Percentiles rank a stretch among this genome's conserved stretches.
phyloP scores from a whole-genome alignment of 2,888 invertebrate genomes.

The Heteropelma amictum region DNA sequence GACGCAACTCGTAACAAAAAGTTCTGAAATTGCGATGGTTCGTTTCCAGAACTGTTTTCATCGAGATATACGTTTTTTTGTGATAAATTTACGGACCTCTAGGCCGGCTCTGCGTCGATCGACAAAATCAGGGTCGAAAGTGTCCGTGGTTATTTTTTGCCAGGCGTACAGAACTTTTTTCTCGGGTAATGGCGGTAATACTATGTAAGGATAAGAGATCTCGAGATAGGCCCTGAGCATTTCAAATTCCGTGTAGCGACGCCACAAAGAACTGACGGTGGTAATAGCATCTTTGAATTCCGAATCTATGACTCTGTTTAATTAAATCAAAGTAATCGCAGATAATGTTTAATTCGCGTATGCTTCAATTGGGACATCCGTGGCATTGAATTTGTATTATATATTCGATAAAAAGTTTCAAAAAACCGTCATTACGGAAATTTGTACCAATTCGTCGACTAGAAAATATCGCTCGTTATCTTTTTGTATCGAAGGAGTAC shows the following conservation, averaged over 20 bases:
- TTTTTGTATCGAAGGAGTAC: no score
- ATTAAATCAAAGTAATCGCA: slow-evolving; percentile 27
- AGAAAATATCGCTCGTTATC: no score
- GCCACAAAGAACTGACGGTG: slow-evolving; percentile 85
- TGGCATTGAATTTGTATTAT: no score
- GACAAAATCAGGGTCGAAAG: slow-evolving; percentile 90
- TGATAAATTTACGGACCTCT: slow-evolving; percentile 79
- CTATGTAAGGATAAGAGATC: slow-evolving; percentile 87
- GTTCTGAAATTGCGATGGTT: slow-evolving; percentile 78
- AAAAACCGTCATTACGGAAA: no score
- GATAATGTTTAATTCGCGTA: no score
- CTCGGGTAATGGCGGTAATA: slow-evolving; percentile 90
- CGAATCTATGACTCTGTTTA: slow-evolving; percentile 82
- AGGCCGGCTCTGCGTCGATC: slow-evolving; percentile 89
- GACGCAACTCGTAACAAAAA: slow-evolving; percentile 87
- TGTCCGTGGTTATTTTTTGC: slow-evolving; percentile 87
- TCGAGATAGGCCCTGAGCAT: slow-evolving; percentile 87
- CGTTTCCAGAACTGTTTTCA: no score
- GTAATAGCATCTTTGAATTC: slow-evolving; percentile 82
- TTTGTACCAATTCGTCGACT: no score
- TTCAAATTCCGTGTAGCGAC: slow-evolving; percentile 92
- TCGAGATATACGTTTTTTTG: no score
- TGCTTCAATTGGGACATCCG: no score
- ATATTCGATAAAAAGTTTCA: no score
- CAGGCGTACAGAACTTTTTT: slow-evolving; percentile 87